Evolutionary conservation across 2,888 invertebrate genomes (phyloP), one percentile per base, ranked within the genome.

Genomic region (Vandiemenella viatica): DNA sequence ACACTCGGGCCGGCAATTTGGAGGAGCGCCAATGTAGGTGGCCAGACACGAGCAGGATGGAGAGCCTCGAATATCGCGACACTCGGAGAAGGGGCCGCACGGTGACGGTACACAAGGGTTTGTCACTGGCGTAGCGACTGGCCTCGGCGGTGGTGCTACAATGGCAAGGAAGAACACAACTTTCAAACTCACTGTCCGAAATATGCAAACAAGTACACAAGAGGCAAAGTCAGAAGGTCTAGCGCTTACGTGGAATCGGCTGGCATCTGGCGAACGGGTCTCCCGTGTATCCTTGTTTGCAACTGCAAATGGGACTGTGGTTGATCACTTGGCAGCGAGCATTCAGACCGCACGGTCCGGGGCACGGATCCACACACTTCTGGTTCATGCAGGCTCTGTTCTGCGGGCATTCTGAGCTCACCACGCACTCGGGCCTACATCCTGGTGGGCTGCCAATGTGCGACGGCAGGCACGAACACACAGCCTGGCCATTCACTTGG

Each of bases 391-490:
- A 80, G 80, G 61, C 72, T 48, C 67, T 60, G 53, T 67, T 62
- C 46, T 62, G 61, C 16, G 65, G 56, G 57, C 72, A 72, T 51
- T 70, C 71, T 22, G 65, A 58, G 56, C 67, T 68, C 19, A 65
- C 56, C 19, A 64, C 60, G 59, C 70, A 70, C 58, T 69, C 69
- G 6, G 67, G 68, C 55, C 83, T 73, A 60, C 84, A 84, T 38
- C 76, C 77, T 53, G 80, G 76, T 0, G 85, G 84, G 64, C 83
- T 83, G 18, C 86, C 85, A 54, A 76, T 75, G 57, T 83, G 77
- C 50, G 80, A 80, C 22, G 76, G 73, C 48, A 79, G 68, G 56
- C 69, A 69, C 5, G 65, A 61, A 53, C 69, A 70, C 4, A 60
- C 56, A 16, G 64, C 65, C 62, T 75, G 75, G 37, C 68, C 68